phyloP scores from a whole-genome alignment of 2,113 vertebrate species.

The Caranx ignobilis region DNA sequence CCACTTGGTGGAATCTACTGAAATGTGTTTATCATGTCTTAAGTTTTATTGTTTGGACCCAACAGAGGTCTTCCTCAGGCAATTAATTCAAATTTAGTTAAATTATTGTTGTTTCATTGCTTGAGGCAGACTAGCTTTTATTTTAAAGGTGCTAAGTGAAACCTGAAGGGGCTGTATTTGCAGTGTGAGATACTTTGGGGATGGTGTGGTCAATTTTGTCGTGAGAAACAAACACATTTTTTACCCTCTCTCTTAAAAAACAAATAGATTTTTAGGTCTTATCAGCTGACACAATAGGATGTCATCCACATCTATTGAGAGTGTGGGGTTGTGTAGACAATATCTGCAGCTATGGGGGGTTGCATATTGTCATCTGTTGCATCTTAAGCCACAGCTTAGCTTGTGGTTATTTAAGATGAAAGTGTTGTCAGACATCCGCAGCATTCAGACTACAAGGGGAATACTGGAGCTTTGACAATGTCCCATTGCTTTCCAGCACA shows the following conservation, averaged over 20 bases:
- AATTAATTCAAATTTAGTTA: background rate
- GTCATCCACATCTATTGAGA: slow-evolving; percentile 23
- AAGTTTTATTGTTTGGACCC: background rate
- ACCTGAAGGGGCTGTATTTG: no score
- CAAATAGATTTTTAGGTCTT: slow-evolving; percentile 2
- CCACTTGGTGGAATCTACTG: background rate
- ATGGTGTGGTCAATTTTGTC: background rate
- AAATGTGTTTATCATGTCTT: background rate
- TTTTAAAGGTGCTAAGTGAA: background rate
- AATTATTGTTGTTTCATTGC: background rate
- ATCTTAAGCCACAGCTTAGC: slow-evolving; percentile 51
- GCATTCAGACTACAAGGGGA: slow-evolving; percentile 23
- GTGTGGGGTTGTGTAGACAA: background rate
- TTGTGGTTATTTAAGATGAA: slow-evolving; percentile 42
- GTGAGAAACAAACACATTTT: background rate
- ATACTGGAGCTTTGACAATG: slow-evolving; percentile 30
- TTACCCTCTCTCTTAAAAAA: background rate
- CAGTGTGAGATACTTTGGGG: no score
- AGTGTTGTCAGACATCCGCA: slow-evolving; percentile 39
- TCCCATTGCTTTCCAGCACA: slow-evolving; percentile 26
- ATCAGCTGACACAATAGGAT: slow-evolving; percentile 9
- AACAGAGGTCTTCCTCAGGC: background rate
- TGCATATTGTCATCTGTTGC: slow-evolving; percentile 35
- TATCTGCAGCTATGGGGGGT: slow-evolving; percentile 24
- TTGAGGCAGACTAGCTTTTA: background rate